These are phyloP conservation scores for Pheosia gnoma DNA, from an alignment of 2,888 invertebrate species.

Conservation along the genomic window DNA sequence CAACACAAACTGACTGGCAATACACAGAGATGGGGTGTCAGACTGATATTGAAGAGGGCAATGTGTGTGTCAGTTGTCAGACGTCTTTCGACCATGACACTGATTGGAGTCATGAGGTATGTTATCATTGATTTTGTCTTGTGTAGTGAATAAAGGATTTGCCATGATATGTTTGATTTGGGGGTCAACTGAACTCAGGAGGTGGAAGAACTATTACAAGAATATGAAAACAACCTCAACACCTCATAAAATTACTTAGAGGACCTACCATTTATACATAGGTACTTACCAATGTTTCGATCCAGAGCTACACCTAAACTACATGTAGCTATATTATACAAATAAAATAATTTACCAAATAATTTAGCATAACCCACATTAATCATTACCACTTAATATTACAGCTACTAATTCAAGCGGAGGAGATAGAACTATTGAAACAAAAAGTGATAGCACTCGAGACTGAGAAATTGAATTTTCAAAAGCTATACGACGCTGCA, in stretches of 20 bases:
- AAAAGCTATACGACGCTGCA: slow-evolving; percentile 80
- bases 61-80: slow-evolving; percentile 75
- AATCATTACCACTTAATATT: slow-evolving; percentile 18
- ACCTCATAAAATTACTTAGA: no score
- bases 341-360: no score
- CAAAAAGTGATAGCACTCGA: slow-evolving; percentile 81
- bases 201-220: no score
- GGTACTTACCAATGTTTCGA: no score
- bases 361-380: no score
- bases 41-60: slow-evolving; percentile 74
- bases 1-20: slow-evolving; percentile 76
- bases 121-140: not conserved
- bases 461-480: slow-evolving; percentile 83
- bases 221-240: no score
- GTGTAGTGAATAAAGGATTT: not conserved
- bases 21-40: slow-evolving; percentile 65
- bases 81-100: slow-evolving; percentile 63
- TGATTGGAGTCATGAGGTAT: slow-evolving; percentile 78
- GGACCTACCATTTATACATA: no score
- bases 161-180: no score
- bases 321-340: no score
- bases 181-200: no score
- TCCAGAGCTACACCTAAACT: no score
- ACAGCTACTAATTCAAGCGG: slow-evolving; percentile 76
- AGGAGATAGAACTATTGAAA: slow-evolving; percentile 83